Conservation (phyloP, 2,888 invertebrate genomes). For the Leptinotarsa haldemani region DNA sequence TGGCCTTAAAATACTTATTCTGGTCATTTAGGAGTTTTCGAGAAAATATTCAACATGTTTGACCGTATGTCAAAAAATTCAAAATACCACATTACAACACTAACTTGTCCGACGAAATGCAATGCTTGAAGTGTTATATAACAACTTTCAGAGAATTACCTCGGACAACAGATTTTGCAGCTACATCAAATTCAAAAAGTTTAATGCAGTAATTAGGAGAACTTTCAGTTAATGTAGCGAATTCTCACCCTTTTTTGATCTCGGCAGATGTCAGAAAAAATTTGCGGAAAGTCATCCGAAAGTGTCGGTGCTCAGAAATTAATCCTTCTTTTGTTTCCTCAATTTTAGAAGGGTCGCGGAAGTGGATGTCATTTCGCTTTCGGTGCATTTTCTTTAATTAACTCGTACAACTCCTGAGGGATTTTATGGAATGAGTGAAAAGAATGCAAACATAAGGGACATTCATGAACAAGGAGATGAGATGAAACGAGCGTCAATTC, state of each 20-base stretch:
- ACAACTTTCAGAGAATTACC: not conserved
- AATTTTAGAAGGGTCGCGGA: not conserved
- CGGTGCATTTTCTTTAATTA: slow-evolving; percentile 8
- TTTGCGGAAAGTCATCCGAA: slow-evolving; percentile 33
- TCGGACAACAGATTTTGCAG: not conserved
- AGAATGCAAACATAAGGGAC: too few relatives aligned
- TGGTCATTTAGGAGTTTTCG: too few relatives aligned
- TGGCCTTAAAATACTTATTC: too few relatives aligned
- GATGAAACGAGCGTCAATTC: too few relatives aligned
- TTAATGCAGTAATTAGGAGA: slow-evolving; percentile 25
- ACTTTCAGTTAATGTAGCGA: slow-evolving; percentile 39
- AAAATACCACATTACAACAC: too few relatives aligned
- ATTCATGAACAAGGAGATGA: too few relatives aligned
- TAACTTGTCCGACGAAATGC: too few relatives aligned
- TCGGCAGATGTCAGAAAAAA: slow-evolving; percentile 31
- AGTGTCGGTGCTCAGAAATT: slow-evolving; percentile 32
- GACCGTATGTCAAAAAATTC: too few relatives aligned
- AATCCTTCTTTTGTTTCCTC: slow-evolving; percentile 34
- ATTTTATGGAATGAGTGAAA: too few relatives aligned
- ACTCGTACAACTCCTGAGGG: not conserved
- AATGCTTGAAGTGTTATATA: not conserved
- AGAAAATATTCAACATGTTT: too few relatives aligned
- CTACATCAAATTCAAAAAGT: slow-evolving; percentile 14
- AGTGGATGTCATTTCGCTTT: not conserved
- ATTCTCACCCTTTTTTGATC: slow-evolving; percentile 37